Evolutionary conservation across 2,113 vertebrate species (phyloP), one percentile per base, ranked within the genome.

Genomic region (Cyphomyrus plagiostoma): DNA sequence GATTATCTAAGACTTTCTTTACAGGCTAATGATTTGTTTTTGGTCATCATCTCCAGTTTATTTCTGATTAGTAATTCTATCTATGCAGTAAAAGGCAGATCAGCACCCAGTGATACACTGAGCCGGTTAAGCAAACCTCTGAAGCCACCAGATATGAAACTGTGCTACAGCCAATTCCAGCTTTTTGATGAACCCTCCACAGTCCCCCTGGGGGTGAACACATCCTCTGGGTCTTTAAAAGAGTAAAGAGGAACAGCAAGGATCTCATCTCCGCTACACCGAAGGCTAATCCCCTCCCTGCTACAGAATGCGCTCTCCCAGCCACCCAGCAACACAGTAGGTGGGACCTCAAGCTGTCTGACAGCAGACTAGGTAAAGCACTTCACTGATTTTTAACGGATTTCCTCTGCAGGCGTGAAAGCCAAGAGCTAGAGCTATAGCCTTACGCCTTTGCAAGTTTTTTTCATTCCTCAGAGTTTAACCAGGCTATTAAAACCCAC

Each of bases 81-180:
- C 15, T 42, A 42, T 19, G 15, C 74, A 80, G 35, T 17, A 42
- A 80, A 80, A 42, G 4, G 6, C 35, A 80, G 30, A 15, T 77
- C 35, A 77, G 13, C 70, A 39, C 15, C 70, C 26, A 91, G 94
- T 93, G 93, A 92, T 92, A 95, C 52, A 50, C 90, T 92, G 90
- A 89, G 92, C 6, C 62, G 62, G n/a, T 83, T 87, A 92, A 93
- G 93, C 93, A 91, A 93, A 80, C 90, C 89, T 92, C 93, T 95
- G 94, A 87, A 42, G 88, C 45, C 7, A 23, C 80, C 88, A 91
- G 93, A 95, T 95, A 95, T 95, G 93, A 92, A 48, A 66, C 56
- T 49, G 87, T 92, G 92, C 91, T 92, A 90, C 87, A 91, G 90
- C 88, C 66, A 85, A 92, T 93, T 91, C 94, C 88, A 91, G 85